Evolutionary conservation across 2,797 vertebrate species (phyloP).

Genomic region (Xyrichtys novacula): DNA sequence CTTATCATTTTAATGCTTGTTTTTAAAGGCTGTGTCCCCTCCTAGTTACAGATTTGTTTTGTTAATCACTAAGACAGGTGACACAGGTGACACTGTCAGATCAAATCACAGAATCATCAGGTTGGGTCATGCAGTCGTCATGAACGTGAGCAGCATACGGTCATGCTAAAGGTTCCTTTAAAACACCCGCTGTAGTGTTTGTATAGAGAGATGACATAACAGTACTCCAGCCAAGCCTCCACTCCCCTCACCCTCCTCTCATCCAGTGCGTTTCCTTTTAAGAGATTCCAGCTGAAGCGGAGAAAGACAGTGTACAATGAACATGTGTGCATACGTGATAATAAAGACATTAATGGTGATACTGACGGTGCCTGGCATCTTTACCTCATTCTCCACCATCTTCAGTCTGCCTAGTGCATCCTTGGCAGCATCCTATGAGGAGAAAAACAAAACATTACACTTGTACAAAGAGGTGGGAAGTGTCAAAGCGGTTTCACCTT

Average conservation of each 20-base stretch:
- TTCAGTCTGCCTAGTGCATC: conserved; percentile 89
- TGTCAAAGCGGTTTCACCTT: neutral
- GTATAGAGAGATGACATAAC: conserved; percentile 49
- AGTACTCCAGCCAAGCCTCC: conserved; percentile 59
- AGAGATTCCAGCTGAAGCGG: conserved; percentile 81
- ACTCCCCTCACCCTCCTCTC: conserved; percentile 42
- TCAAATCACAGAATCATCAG: conserved; percentile 6
- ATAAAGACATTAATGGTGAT: neutral
- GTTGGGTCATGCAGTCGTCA: conserved; percentile 53
- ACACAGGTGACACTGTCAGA: conserved; percentile 17
- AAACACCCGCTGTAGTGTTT: conserved; percentile 47
- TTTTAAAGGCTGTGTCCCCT: conserved; percentile 27
- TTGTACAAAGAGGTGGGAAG: neutral
- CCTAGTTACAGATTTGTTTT: neutral
- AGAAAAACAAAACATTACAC: neutral
- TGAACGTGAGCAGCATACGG: conserved; percentile 23
- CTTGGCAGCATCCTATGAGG: conserved; percentile 89
- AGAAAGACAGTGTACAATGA: neutral
- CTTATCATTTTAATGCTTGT: conserved; percentile 21
- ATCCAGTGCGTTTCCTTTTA: conserved; percentile 75
- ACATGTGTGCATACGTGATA: neutral
- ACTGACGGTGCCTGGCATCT: neutral
- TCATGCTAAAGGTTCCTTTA: conserved; percentile 42
- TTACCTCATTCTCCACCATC: conserved; percentile 91
- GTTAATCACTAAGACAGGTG: conserved; percentile 10